Evolutionary conservation across 2,888 invertebrate genomes (phyloP), one percentile per base, ranked within the genome.

Genomic region (Rhopalosiphum nymphaeae): DNA sequence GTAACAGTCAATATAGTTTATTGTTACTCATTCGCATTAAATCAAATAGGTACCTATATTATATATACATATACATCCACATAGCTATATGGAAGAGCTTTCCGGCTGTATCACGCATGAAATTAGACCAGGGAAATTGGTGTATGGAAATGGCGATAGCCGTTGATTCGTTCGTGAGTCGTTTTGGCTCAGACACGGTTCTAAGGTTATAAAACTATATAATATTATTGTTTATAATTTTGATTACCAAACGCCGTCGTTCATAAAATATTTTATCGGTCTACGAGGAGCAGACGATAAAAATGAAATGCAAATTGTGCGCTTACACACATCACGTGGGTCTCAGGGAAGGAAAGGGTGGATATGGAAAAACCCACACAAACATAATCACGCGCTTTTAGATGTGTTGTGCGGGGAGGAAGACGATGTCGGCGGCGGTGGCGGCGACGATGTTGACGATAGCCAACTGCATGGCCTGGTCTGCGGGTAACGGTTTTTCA

Each of bases 401-500:
- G 94, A 86, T n/a, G 36, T 67, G 67, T 61, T 91, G 46, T 94
- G 78, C 46, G 29, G 91, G 25, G 95, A 53, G 53, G 94, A 67
- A 46, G 95, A 90, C 85, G 95, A 94, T n/a, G 57, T 26, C 26
- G 57, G 57, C 57, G 57, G 57, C 26, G 57, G 57, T 25, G 56
- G 67, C 36, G 44, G 44, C 25, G 94, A 56, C 29, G 95, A 88
- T 16, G 94, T 56, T 25, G 95, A 90, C 85, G 95, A 94, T 26
- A 94, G 36, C 95, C 95, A 95, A 53, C 89, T 91, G 49, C 93
- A 93, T 56, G 93, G 94, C 91, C 92, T 92, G 10, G 95, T 87
- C 21, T 94, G 91, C 21, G 93, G 89, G 10, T 67, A 89, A 42
- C 95, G 95, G 89, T 95, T 94, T 90, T 94, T 94, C 95, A 95